phyloP scores from a whole-genome alignment of 2,113 vertebrate species.

The Sinocyclocheilus maitianheensis region DNA sequence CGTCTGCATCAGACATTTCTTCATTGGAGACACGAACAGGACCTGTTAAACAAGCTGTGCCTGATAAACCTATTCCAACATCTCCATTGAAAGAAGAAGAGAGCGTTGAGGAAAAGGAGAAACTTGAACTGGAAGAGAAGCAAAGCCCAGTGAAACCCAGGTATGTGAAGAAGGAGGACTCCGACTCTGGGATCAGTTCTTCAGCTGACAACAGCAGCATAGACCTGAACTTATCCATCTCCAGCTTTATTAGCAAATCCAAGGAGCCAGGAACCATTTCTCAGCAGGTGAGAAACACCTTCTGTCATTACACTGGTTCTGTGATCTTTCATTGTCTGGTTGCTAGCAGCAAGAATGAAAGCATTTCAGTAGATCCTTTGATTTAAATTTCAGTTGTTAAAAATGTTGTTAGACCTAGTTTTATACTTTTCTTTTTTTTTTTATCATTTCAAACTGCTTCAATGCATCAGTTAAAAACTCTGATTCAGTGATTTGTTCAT shows the following conservation, averaged over 20 bases:
- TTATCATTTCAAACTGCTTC: too few relatives aligned
- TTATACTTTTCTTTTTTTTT: too few relatives aligned
- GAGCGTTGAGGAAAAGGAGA: slow-evolving; percentile 11
- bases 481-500: too few relatives aligned
- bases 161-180: slow-evolving; percentile 83
- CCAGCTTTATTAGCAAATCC: slow-evolving; percentile 91
- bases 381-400: not conserved
- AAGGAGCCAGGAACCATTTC: slow-evolving; percentile 89
- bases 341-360: not conserved
- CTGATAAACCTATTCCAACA: slow-evolving; percentile 12
- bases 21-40: not conserved
- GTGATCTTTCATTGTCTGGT: not conserved
- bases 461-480: not conserved
- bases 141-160: slow-evolving; percentile 60
- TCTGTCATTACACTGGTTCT: not conserved
- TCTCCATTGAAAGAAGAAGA: slow-evolving; percentile 25
- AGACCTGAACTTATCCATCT: slow-evolving; percentile 95
- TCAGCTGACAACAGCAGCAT: slow-evolving; percentile 54
- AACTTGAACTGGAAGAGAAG: not conserved
- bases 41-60: not conserved
- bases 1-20: slow-evolving; percentile 22
- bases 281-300: slow-evolving; percentile 79
- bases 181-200: slow-evolving; percentile 84
- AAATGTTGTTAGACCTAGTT: not conserved
- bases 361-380: not conserved